These are phyloP conservation scores for Argopecten irradians DNA, from an alignment of 1,140 invertebrate genomes.

Conservation along the genomic window DNA sequence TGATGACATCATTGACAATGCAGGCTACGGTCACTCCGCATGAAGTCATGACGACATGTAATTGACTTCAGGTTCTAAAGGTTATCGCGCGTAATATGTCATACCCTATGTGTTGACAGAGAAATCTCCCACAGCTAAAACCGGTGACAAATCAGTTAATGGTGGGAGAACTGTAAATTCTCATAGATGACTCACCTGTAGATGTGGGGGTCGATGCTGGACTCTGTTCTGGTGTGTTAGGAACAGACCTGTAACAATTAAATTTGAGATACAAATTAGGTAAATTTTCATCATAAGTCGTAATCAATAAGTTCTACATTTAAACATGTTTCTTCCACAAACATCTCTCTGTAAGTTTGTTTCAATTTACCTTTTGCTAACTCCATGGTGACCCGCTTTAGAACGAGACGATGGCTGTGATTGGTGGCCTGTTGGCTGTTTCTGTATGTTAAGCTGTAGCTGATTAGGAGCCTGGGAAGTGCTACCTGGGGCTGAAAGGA, in stretches of 20 bases:
- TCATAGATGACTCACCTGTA: background rate
- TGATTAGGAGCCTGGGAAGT: conserved; percentile 51
- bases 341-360: background rate
- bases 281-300: too few relatives aligned
- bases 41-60: too few relatives aligned
- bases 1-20: too few relatives aligned
- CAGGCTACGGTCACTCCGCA: too few relatives aligned
- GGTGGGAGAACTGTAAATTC: too few relatives aligned
- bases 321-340: too few relatives aligned
- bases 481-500: conserved; percentile 31
- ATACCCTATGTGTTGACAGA: too few relatives aligned
- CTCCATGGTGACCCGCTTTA: background rate
- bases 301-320: too few relatives aligned
- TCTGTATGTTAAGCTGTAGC: conserved; percentile 58
- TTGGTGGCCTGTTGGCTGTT: conserved; percentile 44
- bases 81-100: too few relatives aligned
- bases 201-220: conserved; percentile 48
- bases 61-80: too few relatives aligned
- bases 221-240: conserved; percentile 44
- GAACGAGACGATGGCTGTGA: conserved; percentile 28
- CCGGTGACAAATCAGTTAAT: too few relatives aligned
- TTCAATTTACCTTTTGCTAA: background rate
- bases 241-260: conserved; percentile 34
- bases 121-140: too few relatives aligned
- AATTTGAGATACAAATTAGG: background rate